Evolutionary conservation across 2,888 invertebrate species (phyloP).

Genomic region (Iselma pallidipennis): DNA sequence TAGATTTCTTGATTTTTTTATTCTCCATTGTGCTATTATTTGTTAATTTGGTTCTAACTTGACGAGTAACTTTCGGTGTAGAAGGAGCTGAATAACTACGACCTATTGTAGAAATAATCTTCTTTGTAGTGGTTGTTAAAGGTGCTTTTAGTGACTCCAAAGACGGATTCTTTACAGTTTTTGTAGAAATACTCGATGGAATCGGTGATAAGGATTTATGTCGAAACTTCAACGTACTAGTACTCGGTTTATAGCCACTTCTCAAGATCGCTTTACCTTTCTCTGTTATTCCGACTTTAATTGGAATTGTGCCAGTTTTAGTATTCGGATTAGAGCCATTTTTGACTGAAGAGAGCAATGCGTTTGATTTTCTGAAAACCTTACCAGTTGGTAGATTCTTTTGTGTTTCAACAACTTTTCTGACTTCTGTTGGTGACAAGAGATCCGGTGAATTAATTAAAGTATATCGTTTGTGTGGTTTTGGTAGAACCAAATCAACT

Average conservation of each 20-base stretch:
- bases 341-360: constrained; percentile 49
- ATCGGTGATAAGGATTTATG: constrained; percentile 33
- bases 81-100: constrained; percentile 2
- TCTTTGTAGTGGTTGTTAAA: constrained; percentile 28
- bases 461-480: constrained; percentile 28
- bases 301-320: constrained; percentile 39
- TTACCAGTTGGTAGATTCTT: constrained; percentile 46
- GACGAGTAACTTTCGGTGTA: constrained; percentile 10
- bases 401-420: constrained; percentile 49
- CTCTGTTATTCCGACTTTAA: constrained; percentile 54
- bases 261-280: constrained; percentile 44
- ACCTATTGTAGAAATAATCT: constrained; percentile 15
- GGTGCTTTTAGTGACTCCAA: constrained; percentile 45
- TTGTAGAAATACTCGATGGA: constrained; percentile 38
- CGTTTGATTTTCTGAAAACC: constrained; percentile 53
- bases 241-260: constrained; percentile 29
- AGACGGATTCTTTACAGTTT: constrained; percentile 40
- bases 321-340: background rate
- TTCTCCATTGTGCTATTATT: no score
- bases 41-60: background rate
- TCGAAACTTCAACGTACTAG: constrained; percentile 4
- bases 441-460: constrained; percentile 60
- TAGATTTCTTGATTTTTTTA: constrained; percentile 47
- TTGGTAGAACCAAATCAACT: constrained; percentile 52
- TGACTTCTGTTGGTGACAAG: constrained; percentile 64